These are phyloP conservation scores for Schizopygopsis pylzovi DNA, from an alignment of 2,797 vertebrate genomes.

Conservation along the genomic window DNA sequence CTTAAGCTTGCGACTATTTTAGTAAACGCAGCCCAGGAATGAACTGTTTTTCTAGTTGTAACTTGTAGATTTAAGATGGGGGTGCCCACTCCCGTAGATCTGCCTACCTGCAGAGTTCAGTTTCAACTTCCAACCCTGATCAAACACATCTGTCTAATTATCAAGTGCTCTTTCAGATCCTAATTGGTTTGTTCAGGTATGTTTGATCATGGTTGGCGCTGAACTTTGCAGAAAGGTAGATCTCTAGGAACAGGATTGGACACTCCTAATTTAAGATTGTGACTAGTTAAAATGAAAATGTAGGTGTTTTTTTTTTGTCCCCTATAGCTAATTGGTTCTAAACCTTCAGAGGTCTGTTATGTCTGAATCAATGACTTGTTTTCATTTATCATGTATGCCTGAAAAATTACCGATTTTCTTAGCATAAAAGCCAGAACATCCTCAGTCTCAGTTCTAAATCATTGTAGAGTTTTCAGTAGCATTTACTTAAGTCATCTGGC, in stretches of 20 bases:
- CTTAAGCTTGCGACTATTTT: background rate
- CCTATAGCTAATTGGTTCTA: background rate
- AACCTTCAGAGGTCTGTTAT: too few species aligned
- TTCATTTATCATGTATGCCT: background rate
- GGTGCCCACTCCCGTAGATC: background rate
- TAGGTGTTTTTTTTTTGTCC: background rate
- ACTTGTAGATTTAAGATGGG: accelerated
- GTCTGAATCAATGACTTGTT: background rate
- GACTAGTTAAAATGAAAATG: background rate
- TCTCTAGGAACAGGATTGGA: background rate
- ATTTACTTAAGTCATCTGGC: background rate
- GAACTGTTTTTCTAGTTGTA: background rate
- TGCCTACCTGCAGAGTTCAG: background rate
- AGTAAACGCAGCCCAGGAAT: background rate
- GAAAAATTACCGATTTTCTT: background rate
- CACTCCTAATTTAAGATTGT: background rate
- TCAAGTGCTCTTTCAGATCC: background rate
- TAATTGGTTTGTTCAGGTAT: background rate
- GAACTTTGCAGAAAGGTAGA: background rate
- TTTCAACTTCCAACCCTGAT: background rate
- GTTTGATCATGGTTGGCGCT: background rate
- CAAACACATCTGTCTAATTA: too few species aligned
- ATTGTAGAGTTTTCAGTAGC: background rate
- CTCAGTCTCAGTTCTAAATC: background rate
- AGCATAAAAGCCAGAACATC: background rate